Evolutionary conservation across 2,113 vertebrate genomes (phyloP).

Genomic region (Ciconia boyciana): DNA sequence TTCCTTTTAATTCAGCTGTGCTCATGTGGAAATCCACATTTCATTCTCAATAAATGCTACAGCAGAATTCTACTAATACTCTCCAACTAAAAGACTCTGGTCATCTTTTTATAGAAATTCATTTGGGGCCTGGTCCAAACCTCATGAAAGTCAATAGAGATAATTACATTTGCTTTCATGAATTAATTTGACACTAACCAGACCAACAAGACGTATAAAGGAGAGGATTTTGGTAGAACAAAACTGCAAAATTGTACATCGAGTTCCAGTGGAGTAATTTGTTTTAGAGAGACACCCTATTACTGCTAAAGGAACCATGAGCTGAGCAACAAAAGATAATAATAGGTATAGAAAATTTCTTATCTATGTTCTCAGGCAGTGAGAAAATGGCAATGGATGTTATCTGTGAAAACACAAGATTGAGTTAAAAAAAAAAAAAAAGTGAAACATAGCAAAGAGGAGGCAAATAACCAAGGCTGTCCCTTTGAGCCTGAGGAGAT

Average conservation of each 20-base stretch:
- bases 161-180: background rate
- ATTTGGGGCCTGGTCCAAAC: background rate
- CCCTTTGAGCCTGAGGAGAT: background rate
- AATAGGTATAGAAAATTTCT: slow-evolving; percentile 43
- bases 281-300: background rate
- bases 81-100: background rate
- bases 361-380: slow-evolving; percentile 25
- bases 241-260: background rate
- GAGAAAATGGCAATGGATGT: slow-evolving; percentile 52
- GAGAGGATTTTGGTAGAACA: background rate
- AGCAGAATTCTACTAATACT: background rate
- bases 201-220: background rate
- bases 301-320: background rate
- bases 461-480: background rate
- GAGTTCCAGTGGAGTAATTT: background rate
- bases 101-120: background rate
- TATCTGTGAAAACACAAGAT: slow-evolving; percentile 50
- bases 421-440: background rate
- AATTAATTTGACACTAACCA: background rate
- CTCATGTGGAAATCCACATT: background rate
- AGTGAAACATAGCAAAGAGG: background rate
- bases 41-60: background rate
- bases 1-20: background rate
- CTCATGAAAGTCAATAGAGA: background rate
- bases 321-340: slow-evolving; percentile 13